Evolutionary conservation across 2,888 invertebrate genomes (phyloP), one percentile per base, ranked within the genome.

Genomic region (Syrphus vitripennis): DNA sequence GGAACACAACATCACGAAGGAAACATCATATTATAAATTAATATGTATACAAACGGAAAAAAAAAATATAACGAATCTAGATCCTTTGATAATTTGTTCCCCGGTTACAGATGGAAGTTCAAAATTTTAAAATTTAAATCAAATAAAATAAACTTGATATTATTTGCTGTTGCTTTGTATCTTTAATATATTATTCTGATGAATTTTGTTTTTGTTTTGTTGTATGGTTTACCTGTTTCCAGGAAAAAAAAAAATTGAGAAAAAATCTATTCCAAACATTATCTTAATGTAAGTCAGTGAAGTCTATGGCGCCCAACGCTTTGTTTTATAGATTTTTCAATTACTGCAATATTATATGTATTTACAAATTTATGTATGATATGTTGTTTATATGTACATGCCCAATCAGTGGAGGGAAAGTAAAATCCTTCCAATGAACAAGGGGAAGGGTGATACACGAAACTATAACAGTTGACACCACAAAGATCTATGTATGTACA

Each of bases 71-170:
- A 61, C 9, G 14, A 59, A 59, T 24, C 24, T n/a, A 40, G 61
- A 61, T 61, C 26, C 40, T 61, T 61, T 59, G 59, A 59, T 59
- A 16, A 55, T 37, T 57, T 14, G 14, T 24, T 9, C 19, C 14
- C 19, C n/a, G 4, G 9, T 37, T 59, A 12, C 9, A 59, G 59
- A n/a, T 37, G 59, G 21, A 21, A 59, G 19, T 21, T 59, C 37
- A 24, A 37, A 59, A 37, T 59, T 59, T 21, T 37, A 24, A 37
- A 59, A 37, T 59, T 59, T 21, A 59, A 37, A 2, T 59, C 14
- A 59, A 59, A 59, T 59, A 37, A 59, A 59, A 37, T 7, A 59
- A 21, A 37, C 24, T 59, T 59, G 37, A n/a, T n/a, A n/a, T n/a
- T n/a, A 37, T 24, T 59, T 59, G 3, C 37, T 10, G 19, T 19